Evolutionary conservation across 1,140 invertebrate genomes (phyloP), one percentile per base, ranked within the genome.

Genomic region (Ectropis grisescens): DNA sequence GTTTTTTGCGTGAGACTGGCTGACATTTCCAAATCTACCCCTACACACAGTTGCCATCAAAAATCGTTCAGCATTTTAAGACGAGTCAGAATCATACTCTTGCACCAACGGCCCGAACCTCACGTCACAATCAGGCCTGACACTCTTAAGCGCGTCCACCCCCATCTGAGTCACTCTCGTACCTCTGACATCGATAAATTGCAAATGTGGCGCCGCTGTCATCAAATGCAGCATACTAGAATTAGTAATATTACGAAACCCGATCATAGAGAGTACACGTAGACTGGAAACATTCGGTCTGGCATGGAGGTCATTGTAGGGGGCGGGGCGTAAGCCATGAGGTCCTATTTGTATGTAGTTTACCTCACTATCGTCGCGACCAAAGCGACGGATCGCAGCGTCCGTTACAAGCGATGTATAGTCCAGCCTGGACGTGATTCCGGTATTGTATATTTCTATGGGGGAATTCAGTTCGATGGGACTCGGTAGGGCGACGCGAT

Each of bases 231-330:
- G 47, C 7, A 91, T 50, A 41, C 86, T 87, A n/a, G 82, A 65
- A 54, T 91, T 85, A 1, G 89, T 90, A 1, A 91, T 84, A 34
- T 72, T 75, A 4, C 82, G 67, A 62, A 87, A 91, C 30, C 89
- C 87, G 25, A 85, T 85, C 22, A 84, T 72, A 2, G 82, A 69
- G 4, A 83, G 39, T 0, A 67, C 61, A 11, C 69, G 42, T 0
- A 80, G 16, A 19, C 38, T 61, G 1, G 75, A 69, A 24, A 59
- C 33, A 9, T 66, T 54, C 0, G 75, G 70, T 14, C 75, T 43
- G 0, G 40, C 33, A n/a, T n/a, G n/a, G n/a, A n/a, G n/a, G n/a
- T n/a, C n/a, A 0, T 36, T 34, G 0, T 29, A 13, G 0, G 32
- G 39, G 7, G 1, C 12, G 6, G 0, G 25, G n/a, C n/a, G n/a